Base-by-base conservation (phyloP, 2,113 vertebrate genomes). In the Apus apus region DNA sequence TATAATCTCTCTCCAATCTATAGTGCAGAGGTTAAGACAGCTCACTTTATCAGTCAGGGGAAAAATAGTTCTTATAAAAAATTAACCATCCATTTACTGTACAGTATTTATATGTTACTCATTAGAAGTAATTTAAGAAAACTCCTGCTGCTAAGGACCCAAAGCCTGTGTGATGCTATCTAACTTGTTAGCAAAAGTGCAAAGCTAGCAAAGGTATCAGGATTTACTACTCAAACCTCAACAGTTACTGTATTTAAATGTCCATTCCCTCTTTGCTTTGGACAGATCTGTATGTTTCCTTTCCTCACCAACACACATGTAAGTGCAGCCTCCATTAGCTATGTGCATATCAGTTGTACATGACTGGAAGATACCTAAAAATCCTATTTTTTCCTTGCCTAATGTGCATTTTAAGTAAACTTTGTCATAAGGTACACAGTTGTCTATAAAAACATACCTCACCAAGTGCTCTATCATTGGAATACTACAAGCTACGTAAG, bases 331-430 rank as follows among this genome's bases (percentile, higher is more conserved):
- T 73, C 27, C 38, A 3, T 36, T 73, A 70, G 29, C 71, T 61
- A 12, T 3, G 10, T 58, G 46, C 25, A 0, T 34, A 51, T 65
- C 72, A 56, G 20, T 11, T 74, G 61, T 23, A 43, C 0, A 0
- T 34, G 34, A 64, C 3, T 30, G 43, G 54, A 81, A 81, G 19
- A 64, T 6, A 50, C 23, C 40, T 70, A 66, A 17, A 84, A 93
- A 45, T 65, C 17, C 0, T 11, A 9, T 17, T 29, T 82, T 90
- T 53, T 27, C 54, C 14, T 43, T 81, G 20, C 26, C 29, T 38
- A 29, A 34, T 23, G 17, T 23, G 14, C 19, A 16, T 67, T 88
- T 46, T 15, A 87, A 85, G 65, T 43, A 29, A n/a, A 48, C 67
- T 53, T 73, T 58, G 10, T 32, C n/a, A 8, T 67, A 86, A 70